Base-by-base conservation (phyloP, 1,140 invertebrate species). In the Caenorhabditis latens region DNA sequence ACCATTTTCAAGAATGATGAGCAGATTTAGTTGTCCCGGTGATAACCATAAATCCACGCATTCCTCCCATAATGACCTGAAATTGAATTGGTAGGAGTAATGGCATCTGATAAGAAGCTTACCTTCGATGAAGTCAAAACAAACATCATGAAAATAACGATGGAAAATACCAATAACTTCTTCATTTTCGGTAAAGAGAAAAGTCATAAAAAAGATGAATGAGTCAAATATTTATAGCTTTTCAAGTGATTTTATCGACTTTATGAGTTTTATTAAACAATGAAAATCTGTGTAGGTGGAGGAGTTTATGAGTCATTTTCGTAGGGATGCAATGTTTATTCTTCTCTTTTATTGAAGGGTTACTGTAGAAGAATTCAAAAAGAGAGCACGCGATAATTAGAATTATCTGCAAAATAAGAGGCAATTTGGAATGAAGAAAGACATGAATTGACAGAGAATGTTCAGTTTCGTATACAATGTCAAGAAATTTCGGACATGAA, bases 41-140 rank as follows among this genome's bases (percentile, higher is more conserved):
- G 46, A 21, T 11, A 53, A 53, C 19, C 14, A 16, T 2, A 19
- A 46, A 43, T 71, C 65, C 65, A 46, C 19, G 4, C 6, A 43
- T 19, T 19, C 65, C 65, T 4, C 65, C 65, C 65, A 71, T 71
- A 13, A 71, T 71, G 21, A 71, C 19, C 42, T 71, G 65, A 71
- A 71, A 19, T 43, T 61, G 19, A 61, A 53, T 53, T 11, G 16
- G 3, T 9, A 14, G 50, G 16, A 5, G 16, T 5, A 21, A 61
- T 21, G n/a, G n/a, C 57, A 61, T 5, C 8, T 5, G 8, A 61
- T 9, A 61, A 8, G 50, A 53, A 53, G 50, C 50, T 53, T 61
- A 61, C 57, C n/a, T 61, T 61, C n/a, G 57, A 61, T 21, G 57
- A n/a, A 21, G 57, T n/a, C 21, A 21, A 3, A 61, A 61, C 57